Base-by-base conservation (phyloP, 2,113 vertebrate genomes). In the Onychostruthus taczanowskii region DNA sequence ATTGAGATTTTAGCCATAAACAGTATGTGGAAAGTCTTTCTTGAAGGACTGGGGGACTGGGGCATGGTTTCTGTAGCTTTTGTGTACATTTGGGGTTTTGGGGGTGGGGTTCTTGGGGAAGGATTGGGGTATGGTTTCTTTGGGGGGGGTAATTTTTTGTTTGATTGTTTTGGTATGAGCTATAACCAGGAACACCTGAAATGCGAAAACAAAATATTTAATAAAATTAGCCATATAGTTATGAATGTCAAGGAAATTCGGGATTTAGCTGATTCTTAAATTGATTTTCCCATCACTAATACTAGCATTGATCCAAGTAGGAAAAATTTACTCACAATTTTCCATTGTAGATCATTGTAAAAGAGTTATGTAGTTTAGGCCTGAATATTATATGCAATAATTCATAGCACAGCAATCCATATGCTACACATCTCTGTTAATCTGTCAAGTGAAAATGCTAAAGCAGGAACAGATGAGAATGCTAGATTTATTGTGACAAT, bases 391-490 rank as follows among this genome's bases (percentile, higher is more conserved):
- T 43, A 63, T 90, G 68, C 59, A 90, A 39, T 95, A 95, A 87
- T 69, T 95, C 91, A 90, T 47, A 85, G 67, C 55, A 91, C 43
- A 93, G 84, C 39, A 92, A 95, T 86, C 87, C 93, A 94, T 95
- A 94, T 77, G 95, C 67, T 93, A 47, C 75, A 76, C 50, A 93
- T 96, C 93, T 95, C 95, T 91, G 41, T 87, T 96, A 97, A 96
- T 91, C 95, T 97, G 94, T 88, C 92, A 93, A 95, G 75, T 84
- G 55, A 91, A 96, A 93, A 83, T 78, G 90, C 61, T 95, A 95
- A 95, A 96, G 63, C 75, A 70, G 78, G 64, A 95, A 70, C 79
- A 89, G 91, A 97, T 94, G 91, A 96, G 87, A 84, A 82, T 8
- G 49, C 87, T 90, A 93, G 84, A 97, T 94, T 90, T 94, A 93